Evolutionary conservation across 2,113 vertebrate species (phyloP), one percentile per base, ranked within the genome.

Genomic region (Sakesphorus luctuosus): DNA sequence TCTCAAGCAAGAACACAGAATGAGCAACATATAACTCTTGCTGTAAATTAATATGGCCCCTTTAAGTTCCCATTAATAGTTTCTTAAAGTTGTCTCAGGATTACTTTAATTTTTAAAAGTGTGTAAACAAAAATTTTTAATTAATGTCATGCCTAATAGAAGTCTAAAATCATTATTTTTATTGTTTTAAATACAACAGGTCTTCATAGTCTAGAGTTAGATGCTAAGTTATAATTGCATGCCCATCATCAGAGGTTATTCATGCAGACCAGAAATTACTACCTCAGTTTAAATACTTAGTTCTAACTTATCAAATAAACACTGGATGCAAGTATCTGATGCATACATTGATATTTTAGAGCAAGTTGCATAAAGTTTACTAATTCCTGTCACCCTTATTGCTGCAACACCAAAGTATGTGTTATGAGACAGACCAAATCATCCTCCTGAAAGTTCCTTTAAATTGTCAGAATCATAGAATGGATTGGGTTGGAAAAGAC

Each of bases 141-240:
- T 95, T 91, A 95, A 65, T 31, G 59, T n/a, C 35, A 87, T 63
- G 58, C 35, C 59, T 68, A 72, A 65, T 16, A 75, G 23, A 77
- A 91, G 46, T 20, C 47, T 71, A 88, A 93, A 94, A 84, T 72
- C 2, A 79, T n/a, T 0, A 61, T 50, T 94, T 90, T 86, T 36
- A 7, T 67, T 67, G 90, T 75, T 91, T 78, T 8, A 58, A 94
- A 92, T 63, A 24, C 31, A 91, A 73, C 28, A 79, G 43, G 59
- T 78, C 61, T 80, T 88, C 47, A 56, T 3, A 91, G 93, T 93
- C 89, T 94, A 93, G 90, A 94, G 91, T 88, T 77, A 18, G 43
- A 88, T 61, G 50, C 44, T 74, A 77, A 63, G 13, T 81, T 90
- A 10, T 81, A 97, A 94, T 90, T 94, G 85, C 53, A 77, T 56